Base-by-base conservation (phyloP, 2,797 vertebrate species). In the Chelmon rostratus region DNA sequence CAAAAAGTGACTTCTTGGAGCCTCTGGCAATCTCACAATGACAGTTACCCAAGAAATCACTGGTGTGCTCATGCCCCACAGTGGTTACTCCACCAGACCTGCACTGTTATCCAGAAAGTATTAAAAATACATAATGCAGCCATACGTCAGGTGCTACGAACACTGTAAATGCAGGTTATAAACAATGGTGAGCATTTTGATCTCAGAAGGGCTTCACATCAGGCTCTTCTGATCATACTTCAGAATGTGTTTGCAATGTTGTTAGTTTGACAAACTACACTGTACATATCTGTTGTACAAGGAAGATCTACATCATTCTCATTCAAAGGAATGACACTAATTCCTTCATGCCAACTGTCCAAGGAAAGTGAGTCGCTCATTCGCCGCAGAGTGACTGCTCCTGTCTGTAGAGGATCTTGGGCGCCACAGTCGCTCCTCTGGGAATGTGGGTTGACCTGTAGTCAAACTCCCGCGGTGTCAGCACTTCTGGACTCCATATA, bases 401-500 rank as follows among this genome's bases (percentile, higher is more conserved):
- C 2, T 44, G 11, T 31, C 7, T 2, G 3, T 13, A 9, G 28
- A 83, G 70, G 87, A 91, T 92, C 92, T 92, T 47, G 11, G 88
- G 4, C 21, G 5, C 61, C 40, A 18, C 38, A 40, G n/a, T 18
- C 23, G 25, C 28, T 37, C 13, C 66, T 57, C 67, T 37, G 53
- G 54, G 73, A 76, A 58, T 74, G 46, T 66, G 47, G n/a, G 54
- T 37, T 88, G 84, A 88, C 86, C 86, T 12, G 44, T 23, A 25
- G 80, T 83, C 37, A 63, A 53, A 61, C 59, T 82, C 61, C 46
- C 15, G 90, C 83, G 1, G 72, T 64, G 85, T 96, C 96, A 96
- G 96, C 96, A 90, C 50, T 93, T 89, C 74, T 70, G 46, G 44
- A 16, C 62, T 78, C 73, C 53, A 94, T 96, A 96, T 95, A 96